These are phyloP conservation scores for Archaeoteleia sp. DNA, from an alignment of 2,888 invertebrate genomes.

Conservation along the genomic window DNA sequence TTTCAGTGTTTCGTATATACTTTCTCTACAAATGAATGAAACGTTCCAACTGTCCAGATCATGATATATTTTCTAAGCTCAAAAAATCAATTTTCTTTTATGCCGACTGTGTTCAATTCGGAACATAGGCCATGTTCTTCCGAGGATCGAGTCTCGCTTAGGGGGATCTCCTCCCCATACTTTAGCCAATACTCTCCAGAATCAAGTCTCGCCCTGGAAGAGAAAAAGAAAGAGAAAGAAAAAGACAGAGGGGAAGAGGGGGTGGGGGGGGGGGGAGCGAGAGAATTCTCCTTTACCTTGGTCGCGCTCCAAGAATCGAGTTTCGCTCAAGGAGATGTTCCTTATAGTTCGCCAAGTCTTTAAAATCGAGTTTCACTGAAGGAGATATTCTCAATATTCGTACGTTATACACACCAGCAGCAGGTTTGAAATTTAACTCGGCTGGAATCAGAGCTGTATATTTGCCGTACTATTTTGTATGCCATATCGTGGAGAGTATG, in stretches of 20 bases:
- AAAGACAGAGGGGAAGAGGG: constrained; percentile 17
- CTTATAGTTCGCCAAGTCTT: constrained; percentile 55
- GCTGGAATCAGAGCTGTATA: constrained; percentile 42
- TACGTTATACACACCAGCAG: constrained; percentile 50
- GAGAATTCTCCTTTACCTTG: constrained; percentile 51
- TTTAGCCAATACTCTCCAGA: constrained; percentile 41
- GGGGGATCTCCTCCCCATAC: constrained; percentile 28
- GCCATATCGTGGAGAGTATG: background rate
- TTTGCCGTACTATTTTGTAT: constrained; percentile 6
- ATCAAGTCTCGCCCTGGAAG: constrained; percentile 42
- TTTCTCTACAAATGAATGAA: no score
- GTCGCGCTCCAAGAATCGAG: constrained; percentile 56
- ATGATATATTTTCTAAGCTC: background rate
- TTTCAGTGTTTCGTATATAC: no score
- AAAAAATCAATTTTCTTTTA: constrained; percentile 30
- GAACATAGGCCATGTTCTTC: constrained; percentile 29
- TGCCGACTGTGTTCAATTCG: constrained; percentile 20
- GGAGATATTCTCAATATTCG: constrained; percentile 55
- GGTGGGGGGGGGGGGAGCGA: background rate
- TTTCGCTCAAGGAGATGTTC: constrained; percentile 54
- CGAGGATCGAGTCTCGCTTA: constrained; percentile 37
- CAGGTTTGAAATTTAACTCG: constrained; percentile 50
- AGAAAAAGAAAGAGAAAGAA: constrained; percentile 36
- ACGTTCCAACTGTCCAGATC: no score
- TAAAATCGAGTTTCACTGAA: constrained; percentile 54